Evolutionary conservation across 30 jellyfish, hydroid and myxozoan species (phyloP), one percentile per base, ranked within the genome.

Genomic region (Nemopilema nomurai): DNA sequence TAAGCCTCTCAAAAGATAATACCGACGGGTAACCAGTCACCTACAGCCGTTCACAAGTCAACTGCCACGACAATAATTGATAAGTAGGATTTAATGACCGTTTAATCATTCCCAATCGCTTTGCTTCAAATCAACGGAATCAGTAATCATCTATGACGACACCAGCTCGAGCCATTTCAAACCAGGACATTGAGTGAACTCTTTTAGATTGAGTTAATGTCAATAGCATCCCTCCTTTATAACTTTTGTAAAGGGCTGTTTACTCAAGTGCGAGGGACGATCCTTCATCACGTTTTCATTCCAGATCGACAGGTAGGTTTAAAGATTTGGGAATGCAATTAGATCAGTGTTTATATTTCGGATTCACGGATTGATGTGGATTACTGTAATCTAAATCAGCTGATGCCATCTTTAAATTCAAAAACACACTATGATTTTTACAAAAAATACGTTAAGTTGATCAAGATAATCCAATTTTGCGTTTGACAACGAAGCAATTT

Each of bases 1-100:
- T 80, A 80, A 80, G 81, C 81, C 72, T 66, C 73, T 66, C 81
- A 80, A 65, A 68, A 80, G 89, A 80, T 66, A 80, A 80, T 65
- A 71, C 81, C 73, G 79, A 65, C 89, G 81, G 80, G 89, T 66
- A 64, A 67, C 81, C 89, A 80, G 81, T 80, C 81, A 80, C 89
- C 89, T 66, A 80, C 89, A 80, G 89, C 89, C 89, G 89, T 80
- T 80, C 74, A 80, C 80, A 80, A 80, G 89, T 80, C 89, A 80
- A 77, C 87, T 77, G 76, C 87, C 63, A 57, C 76, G 69, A 77
- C 76, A 67, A 66, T 66, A 20, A 62, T 77, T 77, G 87, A 77
- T 62, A 77, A 77, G 76, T 66, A 65, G 65, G 69, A 77, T 77
- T 77, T 77, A 77, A 77, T 57, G 87, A 77, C 28, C 76, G 29